Percentiles rank a stretch among this genome's conserved stretches.
Conservation (phyloP, 1,140 invertebrate genomes). For the Colletes gigas region DNA sequence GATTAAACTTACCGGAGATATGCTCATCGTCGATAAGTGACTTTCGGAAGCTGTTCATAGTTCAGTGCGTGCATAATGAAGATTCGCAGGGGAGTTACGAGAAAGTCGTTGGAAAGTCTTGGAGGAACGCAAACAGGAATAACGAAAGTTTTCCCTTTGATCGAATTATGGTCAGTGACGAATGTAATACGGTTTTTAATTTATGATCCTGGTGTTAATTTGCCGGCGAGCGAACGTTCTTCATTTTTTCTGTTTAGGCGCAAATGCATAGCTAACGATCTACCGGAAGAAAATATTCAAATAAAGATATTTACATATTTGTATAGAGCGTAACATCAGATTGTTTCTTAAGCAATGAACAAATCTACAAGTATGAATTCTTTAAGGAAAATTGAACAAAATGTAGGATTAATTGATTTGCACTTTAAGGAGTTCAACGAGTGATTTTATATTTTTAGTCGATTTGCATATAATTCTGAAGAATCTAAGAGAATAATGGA, state of each 20-base stretch:
- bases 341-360: too few relatives aligned
- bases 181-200: constrained; percentile 24
- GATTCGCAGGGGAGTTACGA: constrained; percentile 57
- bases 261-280: too few relatives aligned
- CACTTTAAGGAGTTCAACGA: neutral
- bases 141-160: constrained; percentile 53
- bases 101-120: constrained; percentile 54
- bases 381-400: too few relatives aligned
- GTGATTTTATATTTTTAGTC: neutral
- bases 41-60: constrained; percentile 65
- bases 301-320: too few relatives aligned
- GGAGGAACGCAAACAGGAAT: constrained; percentile 43
- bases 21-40: constrained; percentile 65
- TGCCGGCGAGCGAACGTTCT: too few relatives aligned
- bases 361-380: too few relatives aligned
- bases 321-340: too few relatives aligned
- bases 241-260: too few relatives aligned
- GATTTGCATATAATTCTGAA: neutral
- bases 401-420: too few relatives aligned
- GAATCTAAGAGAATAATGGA: neutral
- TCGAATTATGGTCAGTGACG: constrained; percentile 33
- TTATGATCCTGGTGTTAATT: neutral
- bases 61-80: constrained; percentile 65
- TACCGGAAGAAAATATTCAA: too few relatives aligned
- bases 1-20: constrained; percentile 64